Base-by-base conservation (phyloP, 2,113 vertebrate species). In the Hemichromis elongatus region DNA sequence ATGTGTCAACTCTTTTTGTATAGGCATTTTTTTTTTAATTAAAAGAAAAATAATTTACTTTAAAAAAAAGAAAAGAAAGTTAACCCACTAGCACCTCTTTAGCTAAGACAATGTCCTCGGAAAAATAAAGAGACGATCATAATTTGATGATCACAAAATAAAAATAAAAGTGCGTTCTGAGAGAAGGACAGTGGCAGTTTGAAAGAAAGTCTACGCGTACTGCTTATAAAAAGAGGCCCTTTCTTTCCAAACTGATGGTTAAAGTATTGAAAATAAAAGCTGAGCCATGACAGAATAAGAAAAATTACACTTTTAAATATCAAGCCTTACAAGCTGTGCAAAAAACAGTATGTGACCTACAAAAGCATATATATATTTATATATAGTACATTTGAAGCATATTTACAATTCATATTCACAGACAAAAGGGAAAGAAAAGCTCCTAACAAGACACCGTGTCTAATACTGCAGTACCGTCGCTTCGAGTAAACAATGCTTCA, bases 321-420 rank as follows among this genome's bases (percentile, higher is more conserved):
- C 89, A 92, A 94, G 96, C 96, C 97, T 97, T 97, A 98, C 96
- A 96, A 97, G 97, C 97, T 98, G 97, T 98, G 96, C 97, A 99
- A 98, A 98, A 99, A 98, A 97, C 96, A 96, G 97, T 95, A 94
- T 95, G 90, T 93, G 92, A 96, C 92, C 95, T 95, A 97, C 96
- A 93, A 96, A 95, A 95, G 94, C 94, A 92, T 93, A 94, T 94
- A 95, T 97, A 97, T 98, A 98, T 97, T 96, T 95, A 96, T 96
- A 96, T 97, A 97, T 98, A 96, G 96, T 98, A 98, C 97, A 98
- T 98, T 95, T 97, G 97, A 96, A 96, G 95, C 89, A 0, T 98
- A 99, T 99, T 96, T 99, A 99, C 97, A 99, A 96, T 96, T 96
- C 84, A 88, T 97, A 97, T 98, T 97, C 96, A 98, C 97, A 97